A percentile compares a stretch with the other conserved stretches of the same genome.
Conservation (phyloP, 1,140 invertebrate species). For the Hylaeus anthracinus region DNA sequence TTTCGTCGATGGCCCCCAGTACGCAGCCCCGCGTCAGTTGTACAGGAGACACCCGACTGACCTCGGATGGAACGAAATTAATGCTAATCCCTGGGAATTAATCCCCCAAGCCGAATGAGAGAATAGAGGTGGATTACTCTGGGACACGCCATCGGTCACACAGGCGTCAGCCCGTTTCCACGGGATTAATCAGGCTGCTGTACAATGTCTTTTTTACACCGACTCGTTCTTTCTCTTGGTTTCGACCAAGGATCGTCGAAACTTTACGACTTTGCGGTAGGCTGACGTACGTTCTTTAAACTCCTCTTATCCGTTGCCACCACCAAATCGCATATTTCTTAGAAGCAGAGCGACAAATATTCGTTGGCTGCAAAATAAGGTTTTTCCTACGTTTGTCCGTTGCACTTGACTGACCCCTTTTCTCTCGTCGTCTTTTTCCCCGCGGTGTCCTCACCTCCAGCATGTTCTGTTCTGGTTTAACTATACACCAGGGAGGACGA, state of each 20-base stretch:
- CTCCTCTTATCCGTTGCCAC: background rate
- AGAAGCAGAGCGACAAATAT: no score
- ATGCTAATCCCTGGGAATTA: slow-evolving; percentile 66
- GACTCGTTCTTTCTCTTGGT: background rate
- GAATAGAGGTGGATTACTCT: slow-evolving; percentile 57
- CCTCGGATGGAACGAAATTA: slow-evolving; percentile 61
- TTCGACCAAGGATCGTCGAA: slow-evolving; percentile 9
- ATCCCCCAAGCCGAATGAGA: slow-evolving; percentile 63
- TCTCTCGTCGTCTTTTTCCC: background rate
- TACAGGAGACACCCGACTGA: slow-evolving; percentile 29
- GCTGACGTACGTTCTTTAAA: slow-evolving; percentile 34
- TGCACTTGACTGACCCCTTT: background rate
- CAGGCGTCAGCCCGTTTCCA: slow-evolving; percentile 58
- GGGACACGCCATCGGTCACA: slow-evolving; percentile 65
- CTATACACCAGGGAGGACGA: slow-evolving; percentile 52
- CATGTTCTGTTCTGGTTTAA: slow-evolving; percentile 44
- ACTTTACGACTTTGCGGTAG: slow-evolving; percentile 54
- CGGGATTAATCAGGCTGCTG: slow-evolving; percentile 53
- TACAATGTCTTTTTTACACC: slow-evolving; percentile 6
- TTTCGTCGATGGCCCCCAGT: slow-evolving; percentile 29
- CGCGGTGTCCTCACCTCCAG: slow-evolving; percentile 30
- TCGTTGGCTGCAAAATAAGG: no score
- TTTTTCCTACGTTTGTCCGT: background rate
- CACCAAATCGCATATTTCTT: no score
- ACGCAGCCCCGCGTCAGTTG: background rate